Conservation (phyloP, 2,797 vertebrate species). For the Euthynnus affinis region DNA sequence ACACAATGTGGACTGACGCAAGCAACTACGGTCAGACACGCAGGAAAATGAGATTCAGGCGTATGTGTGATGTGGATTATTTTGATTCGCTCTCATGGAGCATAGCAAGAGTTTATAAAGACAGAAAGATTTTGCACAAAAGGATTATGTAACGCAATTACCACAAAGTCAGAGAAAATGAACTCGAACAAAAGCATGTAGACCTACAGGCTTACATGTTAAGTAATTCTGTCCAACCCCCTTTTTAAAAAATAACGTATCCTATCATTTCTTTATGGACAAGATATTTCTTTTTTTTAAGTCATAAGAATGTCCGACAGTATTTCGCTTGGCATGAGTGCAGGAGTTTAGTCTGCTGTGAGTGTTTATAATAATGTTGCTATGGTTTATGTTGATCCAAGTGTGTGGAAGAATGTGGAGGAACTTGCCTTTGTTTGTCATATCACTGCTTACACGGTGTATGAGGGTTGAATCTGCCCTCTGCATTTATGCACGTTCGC, state of each 20-base stretch:
- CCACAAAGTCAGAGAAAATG: background rate
- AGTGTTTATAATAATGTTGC: conserved; percentile 76
- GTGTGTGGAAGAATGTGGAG: conserved; percentile 68
- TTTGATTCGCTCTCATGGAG: background rate
- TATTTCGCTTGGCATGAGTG: background rate
- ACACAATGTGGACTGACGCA: conserved; percentile 67
- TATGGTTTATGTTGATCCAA: conserved; percentile 71
- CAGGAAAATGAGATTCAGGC: conserved; percentile 17
- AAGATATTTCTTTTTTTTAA: background rate
- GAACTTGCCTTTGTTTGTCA: conserved; percentile 68
- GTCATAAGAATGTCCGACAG: background rate
- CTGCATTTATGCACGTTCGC: conserved; percentile 47
- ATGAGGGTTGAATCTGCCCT: conserved; percentile 62
- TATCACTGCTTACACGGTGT: conserved; percentile 57
- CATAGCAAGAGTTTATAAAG: accelerated
- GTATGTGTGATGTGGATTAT: conserved; percentile 10
- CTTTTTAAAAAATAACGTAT: background rate
- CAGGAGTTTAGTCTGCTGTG: conserved; percentile 38
- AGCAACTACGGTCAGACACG: conserved; percentile 36
- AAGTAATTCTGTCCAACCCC: background rate
- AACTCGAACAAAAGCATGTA: background rate
- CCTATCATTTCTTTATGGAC: conserved; percentile 3
- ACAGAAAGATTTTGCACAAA: background rate
- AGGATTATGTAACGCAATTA: background rate
- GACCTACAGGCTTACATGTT: background rate